A percentile compares a stretch with the other conserved stretches of the same genome.
phyloP scores from a whole-genome alignment of 2,888 invertebrate genomes.

The Coelogynopora nodosa region DNA sequence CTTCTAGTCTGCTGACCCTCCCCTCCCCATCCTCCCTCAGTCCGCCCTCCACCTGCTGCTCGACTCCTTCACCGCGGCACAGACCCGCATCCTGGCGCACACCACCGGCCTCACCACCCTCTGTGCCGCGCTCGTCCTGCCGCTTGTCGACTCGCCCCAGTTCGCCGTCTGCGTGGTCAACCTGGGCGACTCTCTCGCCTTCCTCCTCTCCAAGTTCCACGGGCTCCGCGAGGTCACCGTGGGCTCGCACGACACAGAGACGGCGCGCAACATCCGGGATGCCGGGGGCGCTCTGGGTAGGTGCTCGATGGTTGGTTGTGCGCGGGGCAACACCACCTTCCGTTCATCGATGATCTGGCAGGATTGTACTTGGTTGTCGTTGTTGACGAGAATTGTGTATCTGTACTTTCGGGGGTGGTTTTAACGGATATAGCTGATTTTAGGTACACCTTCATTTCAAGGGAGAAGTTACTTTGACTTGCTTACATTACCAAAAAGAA shows the following conservation, averaged over 20 bases:
- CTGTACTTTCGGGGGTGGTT: no score
- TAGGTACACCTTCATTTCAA: no score
- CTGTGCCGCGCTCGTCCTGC: conserved; percentile 72
- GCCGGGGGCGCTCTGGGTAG: conserved; percentile 81
- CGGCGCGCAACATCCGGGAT: conserved; percentile 72
- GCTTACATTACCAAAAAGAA: no score
- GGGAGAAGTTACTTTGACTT: no score
- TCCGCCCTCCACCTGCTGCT: conserved; percentile 6
- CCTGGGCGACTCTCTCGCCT: conserved; percentile 83
- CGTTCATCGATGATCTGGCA: no score
- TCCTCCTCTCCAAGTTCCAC: conserved; percentile 71
- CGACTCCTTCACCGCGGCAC: conserved; percentile 34
- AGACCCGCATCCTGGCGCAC: conserved; percentile 7
- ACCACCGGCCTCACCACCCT: conserved; percentile 71
- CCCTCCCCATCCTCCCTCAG: no score
- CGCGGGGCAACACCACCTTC: no score
- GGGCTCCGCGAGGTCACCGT: conserved; percentile 75
- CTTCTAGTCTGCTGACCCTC: no score
- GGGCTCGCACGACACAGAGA: conserved; percentile 71
- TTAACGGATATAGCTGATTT: no score
- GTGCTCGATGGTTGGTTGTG: no score
- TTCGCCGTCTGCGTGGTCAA: conserved; percentile 76
- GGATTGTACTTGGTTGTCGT: no score
- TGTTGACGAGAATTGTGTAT: no score
- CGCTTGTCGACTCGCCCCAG: conserved; percentile 49